Percentiles rank a stretch among this genome's conserved stretches.
These are phyloP conservation scores for Alca torda DNA, from an alignment of 2,797 vertebrate species.

Conservation along the genomic window DNA sequence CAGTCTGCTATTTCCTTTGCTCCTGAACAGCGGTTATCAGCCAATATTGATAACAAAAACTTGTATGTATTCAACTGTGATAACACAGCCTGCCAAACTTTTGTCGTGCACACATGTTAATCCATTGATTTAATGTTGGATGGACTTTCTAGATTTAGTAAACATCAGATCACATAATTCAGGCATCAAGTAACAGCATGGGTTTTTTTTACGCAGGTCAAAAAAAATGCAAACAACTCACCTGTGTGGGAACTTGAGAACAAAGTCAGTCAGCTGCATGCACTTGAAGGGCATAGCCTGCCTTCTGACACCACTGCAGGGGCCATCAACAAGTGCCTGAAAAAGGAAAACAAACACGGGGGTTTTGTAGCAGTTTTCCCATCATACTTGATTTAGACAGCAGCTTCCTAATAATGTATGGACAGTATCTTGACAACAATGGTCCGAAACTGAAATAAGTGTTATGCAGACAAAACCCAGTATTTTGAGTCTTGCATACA, in stretches of 20 bases:
- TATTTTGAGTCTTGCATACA: too few relatives aligned
- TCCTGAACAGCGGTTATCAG: background rate
- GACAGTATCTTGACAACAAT: background rate
- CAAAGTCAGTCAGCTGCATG: conserved; percentile 97
- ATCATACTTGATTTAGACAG: background rate
- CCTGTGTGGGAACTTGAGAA: conserved; percentile 97
- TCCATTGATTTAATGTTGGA: background rate
- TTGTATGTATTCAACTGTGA: accelerated
- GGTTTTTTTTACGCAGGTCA: background rate
- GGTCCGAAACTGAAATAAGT: accelerated
- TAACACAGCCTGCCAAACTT: background rate
- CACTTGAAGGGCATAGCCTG: conserved; percentile 97
- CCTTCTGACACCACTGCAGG: conserved; percentile 91
- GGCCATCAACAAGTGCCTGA: conserved; percentile 94
- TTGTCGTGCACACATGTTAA: background rate
- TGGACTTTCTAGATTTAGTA: background rate
- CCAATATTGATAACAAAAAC: accelerated
- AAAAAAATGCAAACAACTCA: conserved; percentile 47
- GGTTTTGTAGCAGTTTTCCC: background rate
- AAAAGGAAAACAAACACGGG: background rate
- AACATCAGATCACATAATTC: background rate
- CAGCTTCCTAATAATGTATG: accelerated
- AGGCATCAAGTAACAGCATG: background rate
- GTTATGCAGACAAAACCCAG: accelerated
- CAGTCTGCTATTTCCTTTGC: background rate